Conservation (phyloP, 2,888 invertebrate species). For the Heliconius cydno region DNA sequence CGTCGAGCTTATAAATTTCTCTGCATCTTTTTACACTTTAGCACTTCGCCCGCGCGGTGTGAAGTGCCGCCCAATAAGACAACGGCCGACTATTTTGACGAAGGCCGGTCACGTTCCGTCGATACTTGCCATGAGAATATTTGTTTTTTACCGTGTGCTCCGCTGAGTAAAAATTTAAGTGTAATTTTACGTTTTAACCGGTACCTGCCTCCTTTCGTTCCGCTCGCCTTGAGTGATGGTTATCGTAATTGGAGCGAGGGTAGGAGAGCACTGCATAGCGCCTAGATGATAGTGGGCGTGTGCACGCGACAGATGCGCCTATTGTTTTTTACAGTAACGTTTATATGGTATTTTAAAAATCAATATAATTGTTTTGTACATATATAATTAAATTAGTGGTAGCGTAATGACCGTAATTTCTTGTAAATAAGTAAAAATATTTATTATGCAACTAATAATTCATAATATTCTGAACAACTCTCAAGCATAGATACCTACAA, state of each 20-base stretch:
- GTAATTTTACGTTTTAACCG: conserved; percentile 83
- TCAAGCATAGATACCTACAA: conserved; percentile 43
- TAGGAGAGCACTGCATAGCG: conserved; percentile 72
- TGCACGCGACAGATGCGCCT: conserved; percentile 62
- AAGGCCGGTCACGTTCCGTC: conserved; percentile 83
- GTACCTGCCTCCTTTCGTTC: conserved; percentile 83
- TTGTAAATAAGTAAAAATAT: neutral
- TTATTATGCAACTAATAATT: neutral
- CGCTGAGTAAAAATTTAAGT: conserved; percentile 81
- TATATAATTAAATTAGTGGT: neutral
- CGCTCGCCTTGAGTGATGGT: conserved; percentile 83
- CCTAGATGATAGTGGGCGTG: conserved; percentile 70
- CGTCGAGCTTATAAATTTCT: conserved; percentile 78
- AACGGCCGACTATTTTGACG: conserved; percentile 82
- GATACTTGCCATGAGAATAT: conserved; percentile 83
- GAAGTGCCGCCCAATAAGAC: conserved; percentile 79
- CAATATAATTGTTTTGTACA: neutral
- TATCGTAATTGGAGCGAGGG: conserved; percentile 83
- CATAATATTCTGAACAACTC: conserved; percentile 21
- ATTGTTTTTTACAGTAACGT: conserved; percentile 23
- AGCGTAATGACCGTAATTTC: neutral
- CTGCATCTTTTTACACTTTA: conserved; percentile 81
- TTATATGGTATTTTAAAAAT: conserved; percentile 4
- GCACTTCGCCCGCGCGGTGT: conserved; percentile 74
- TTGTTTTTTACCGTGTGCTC: conserved; percentile 81